Evolutionary conservation across 2,888 invertebrate genomes (phyloP).

Genomic region (Aphodius granarius): DNA sequence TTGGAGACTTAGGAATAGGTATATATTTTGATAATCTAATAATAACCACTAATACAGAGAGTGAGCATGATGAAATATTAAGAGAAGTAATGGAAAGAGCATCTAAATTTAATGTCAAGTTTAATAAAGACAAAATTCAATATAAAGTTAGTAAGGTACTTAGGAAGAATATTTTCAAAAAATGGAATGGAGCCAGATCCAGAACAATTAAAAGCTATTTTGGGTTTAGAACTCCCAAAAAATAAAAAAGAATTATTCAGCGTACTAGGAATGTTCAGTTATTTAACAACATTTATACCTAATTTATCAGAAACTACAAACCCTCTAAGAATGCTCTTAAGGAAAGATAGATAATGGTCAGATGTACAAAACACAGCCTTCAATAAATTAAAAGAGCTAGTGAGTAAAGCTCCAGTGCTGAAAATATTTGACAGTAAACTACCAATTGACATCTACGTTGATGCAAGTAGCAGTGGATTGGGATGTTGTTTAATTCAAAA

Average conservation of each 20-base stretch:
- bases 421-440: conserved; percentile 32
- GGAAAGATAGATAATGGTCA: conserved; percentile 33
- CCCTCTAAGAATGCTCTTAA: conserved; percentile 34
- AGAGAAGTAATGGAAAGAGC: conserved; percentile 26
- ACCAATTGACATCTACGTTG: conserved; percentile 32
- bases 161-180: conserved; percentile 34
- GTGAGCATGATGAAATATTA: conserved; percentile 17
- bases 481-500: conserved; percentile 35
- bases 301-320: conserved; percentile 27
- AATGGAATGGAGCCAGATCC: conserved; percentile 33
- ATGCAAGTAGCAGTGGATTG: conserved; percentile 33
- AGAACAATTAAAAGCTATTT: conserved; percentile 30
- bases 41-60: conserved; percentile 10
- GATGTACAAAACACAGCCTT: conserved; percentile 30
- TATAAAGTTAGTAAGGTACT: conserved; percentile 36
- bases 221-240: conserved; percentile 30
- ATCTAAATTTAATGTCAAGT: conserved; percentile 38
- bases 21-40: conserved; percentile 21
- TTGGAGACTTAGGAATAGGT: conserved; percentile 15
- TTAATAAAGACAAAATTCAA: conserved; percentile 40
- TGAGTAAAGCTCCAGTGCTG: conserved; percentile 30
- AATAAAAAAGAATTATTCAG: conserved; percentile 38
- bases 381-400: conserved; percentile 31
- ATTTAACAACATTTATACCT: conserved; percentile 34
- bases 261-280: conserved; percentile 40